Evolutionary conservation across 35 echinoderm and acorn worm species (phyloP).

Genomic region (Ophiothrix spiculata): DNA sequence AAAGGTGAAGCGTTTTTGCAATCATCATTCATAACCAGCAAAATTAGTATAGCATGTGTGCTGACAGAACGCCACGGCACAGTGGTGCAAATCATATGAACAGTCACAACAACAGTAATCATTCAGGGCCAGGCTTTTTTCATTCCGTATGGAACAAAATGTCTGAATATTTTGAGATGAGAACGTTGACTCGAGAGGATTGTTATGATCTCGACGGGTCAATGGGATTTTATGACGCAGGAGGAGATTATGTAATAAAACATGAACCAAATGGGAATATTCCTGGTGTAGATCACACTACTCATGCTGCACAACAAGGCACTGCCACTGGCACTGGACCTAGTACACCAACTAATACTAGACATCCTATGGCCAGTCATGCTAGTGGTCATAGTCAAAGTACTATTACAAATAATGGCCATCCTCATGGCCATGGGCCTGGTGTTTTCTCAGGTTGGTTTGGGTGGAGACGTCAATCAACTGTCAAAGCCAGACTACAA

Average conservation of each 20-base stretch:
- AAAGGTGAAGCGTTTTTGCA: neutral
- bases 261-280: neutral
- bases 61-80: neutral
- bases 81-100: slow-evolving; percentile 12
- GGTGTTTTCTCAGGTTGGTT: slow-evolving; percentile 5
- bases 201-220: slow-evolving; percentile 14
- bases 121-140: neutral
- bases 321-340: slow-evolving; percentile 1
- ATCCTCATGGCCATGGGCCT: neutral
- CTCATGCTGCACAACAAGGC: neutral
- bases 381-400: too few species aligned
- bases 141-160: slow-evolving; percentile 39
- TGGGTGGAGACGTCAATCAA: neutral
- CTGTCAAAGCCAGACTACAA: neutral
- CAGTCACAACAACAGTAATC: slow-evolving; percentile 5
- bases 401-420: too few species aligned
- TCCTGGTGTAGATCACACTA: neutral
- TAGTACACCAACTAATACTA: neutral
- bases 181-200: slow-evolving; percentile 38
- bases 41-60: slow-evolving; percentile 5
- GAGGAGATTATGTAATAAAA: neutral
- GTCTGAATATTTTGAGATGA: slow-evolving; percentile 79
- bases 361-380: too few species aligned
- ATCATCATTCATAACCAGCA: neutral
- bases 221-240: neutral